Conservation (phyloP, 2,113 vertebrate species). For the Scolopax mira region DNA sequence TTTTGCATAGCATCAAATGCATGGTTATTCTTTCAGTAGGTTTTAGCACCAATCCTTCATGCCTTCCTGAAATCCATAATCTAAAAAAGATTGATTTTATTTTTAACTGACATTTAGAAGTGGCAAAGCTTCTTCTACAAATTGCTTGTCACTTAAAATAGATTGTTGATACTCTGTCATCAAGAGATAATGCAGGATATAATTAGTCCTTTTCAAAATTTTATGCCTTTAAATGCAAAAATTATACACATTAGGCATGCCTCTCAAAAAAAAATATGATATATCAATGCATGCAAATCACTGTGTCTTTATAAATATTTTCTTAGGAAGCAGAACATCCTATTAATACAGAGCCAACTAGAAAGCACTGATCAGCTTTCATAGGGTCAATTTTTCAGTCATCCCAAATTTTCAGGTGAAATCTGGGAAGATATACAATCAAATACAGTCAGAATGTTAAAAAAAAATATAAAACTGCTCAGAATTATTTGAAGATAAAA, state of each 20-base stretch:
- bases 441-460: neutral
- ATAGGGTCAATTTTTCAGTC: neutral
- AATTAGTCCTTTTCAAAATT: slow-evolving; percentile 70
- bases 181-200: slow-evolving; percentile 62
- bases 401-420: neutral
- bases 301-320: slow-evolving; percentile 69
- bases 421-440: slow-evolving; percentile 13
- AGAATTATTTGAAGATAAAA: neutral
- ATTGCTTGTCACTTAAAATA: slow-evolving; percentile 68
- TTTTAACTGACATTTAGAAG: slow-evolving; percentile 61
- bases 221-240: slow-evolving; percentile 67
- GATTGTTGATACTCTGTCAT: slow-evolving; percentile 60
- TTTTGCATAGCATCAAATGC: neutral
- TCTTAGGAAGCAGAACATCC: slow-evolving; percentile 55
- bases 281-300: slow-evolving; percentile 63
- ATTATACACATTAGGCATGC: slow-evolving; percentile 64
- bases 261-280: slow-evolving; percentile 37
- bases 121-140: slow-evolving; percentile 50
- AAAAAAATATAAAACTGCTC: neutral
- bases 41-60: slow-evolving; percentile 14
- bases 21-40: neutral
- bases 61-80: slow-evolving; percentile 33
- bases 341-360: slow-evolving; percentile 53
- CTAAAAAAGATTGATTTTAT: slow-evolving; percentile 44
- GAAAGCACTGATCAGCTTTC: neutral